Evolutionary conservation across 2,888 invertebrate species (phyloP), one percentile per base, ranked within the genome.

Genomic region (Abscondita cerata): DNA sequence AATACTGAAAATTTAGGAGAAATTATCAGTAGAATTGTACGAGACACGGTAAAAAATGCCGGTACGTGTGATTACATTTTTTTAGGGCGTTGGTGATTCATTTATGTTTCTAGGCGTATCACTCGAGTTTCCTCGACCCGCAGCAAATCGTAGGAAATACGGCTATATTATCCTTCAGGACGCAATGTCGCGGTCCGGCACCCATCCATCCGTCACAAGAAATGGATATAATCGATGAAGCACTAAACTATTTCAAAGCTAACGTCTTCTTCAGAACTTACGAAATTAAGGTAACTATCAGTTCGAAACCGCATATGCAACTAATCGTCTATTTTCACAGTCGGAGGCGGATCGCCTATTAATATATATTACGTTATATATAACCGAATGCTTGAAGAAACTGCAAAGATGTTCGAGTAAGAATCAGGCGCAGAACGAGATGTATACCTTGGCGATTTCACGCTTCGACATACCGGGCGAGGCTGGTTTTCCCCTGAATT

Each of bases 221-320:
- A 44, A 85, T 87, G 69, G 99, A 99, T 81, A 93, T 99, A 67
- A 92, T 99, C 70, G 99, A 99, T 81, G 99, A 99, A 84, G 95
- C 98, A 53, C 85, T 99, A 33, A 93, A 92, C 76, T 99, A 89
- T 81, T 99, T 99, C 81, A 98, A 97, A 83, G 98, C 99, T 0
- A 99, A 99, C 83, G 97, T 99, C 0, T 99, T 99, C 82, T 99
- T 99, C 80, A 89, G 98, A 70, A 98, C 96, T 33, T 99, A 98
- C 81, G 98, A 99, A 85, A 96, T 99, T 63, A 98, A 98, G 88
- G 95, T 95, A 81, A 71, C 6, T 11, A 36, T 36, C 11, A 8
- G 33, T 33, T 33, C 6, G 9, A 33, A 33, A 33, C 9, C 40
- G 25, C 41, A 41, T 57, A 65, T 62, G 64, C n/a, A n/a, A 25